phyloP scores from a whole-genome alignment of 2,888 invertebrate genomes.

The Leptopilina syphax region DNA sequence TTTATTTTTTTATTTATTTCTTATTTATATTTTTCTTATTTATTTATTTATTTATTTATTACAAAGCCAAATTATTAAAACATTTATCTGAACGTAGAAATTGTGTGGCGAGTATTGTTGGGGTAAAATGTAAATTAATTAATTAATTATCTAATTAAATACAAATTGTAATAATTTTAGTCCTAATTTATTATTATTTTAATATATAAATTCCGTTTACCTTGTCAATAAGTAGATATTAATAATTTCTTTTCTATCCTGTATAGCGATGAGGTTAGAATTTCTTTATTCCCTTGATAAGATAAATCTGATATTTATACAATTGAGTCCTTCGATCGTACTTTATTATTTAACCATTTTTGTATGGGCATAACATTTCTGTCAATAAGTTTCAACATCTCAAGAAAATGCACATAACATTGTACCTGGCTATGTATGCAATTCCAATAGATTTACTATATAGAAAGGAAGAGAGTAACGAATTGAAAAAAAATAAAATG shows the following conservation, averaged over 20 bases:
- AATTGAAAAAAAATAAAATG: background rate
- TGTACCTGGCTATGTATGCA: background rate
- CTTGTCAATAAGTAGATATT: no score
- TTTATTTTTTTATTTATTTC: no score
- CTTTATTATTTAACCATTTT: background rate
- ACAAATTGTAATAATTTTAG: no score
- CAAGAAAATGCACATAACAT: background rate
- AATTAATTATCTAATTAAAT: no score
- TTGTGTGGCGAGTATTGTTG: no score
- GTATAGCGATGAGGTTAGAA: background rate
- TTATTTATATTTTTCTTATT: background rate
- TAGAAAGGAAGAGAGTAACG: background rate
- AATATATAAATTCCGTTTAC: no score
- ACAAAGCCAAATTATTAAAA: no score
- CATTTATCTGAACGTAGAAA: no score
- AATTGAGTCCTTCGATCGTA: constrained; percentile 22
- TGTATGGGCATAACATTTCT: background rate
- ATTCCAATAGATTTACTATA: background rate
- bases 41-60: no score
- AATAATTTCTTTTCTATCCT: no score
- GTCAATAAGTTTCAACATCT: constrained; percentile 18
- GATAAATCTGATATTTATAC: constrained; percentile 13
- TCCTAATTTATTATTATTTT: no score
- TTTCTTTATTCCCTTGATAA: constrained; percentile 17
- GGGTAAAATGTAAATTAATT: no score